Evolutionary conservation across 2,113 vertebrate genomes (phyloP), one percentile per base, ranked within the genome.

Genomic region (Chlorodrepanis virens): DNA sequence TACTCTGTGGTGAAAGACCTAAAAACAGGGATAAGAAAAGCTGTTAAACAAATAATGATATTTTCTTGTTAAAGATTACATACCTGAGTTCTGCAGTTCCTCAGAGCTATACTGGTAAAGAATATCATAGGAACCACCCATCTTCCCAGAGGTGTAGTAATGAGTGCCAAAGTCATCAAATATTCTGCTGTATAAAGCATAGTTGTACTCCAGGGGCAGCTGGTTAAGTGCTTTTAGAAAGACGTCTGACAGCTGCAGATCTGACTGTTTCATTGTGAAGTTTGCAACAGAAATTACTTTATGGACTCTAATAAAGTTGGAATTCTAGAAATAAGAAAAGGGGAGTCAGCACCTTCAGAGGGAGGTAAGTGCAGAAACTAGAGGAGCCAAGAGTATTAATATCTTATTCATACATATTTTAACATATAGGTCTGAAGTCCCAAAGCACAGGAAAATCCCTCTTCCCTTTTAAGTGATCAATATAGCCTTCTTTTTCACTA

Each of bases 151-250:
- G 39, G 97, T 94, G 79, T 99, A 99, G 96, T 99, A 99, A 94
- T 99, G 99, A 13, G 99, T 99, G 39, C 99, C 99, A 18, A 99
- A 99, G 70, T 97, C 97, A 70, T 99, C 98, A 92, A 99, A 99
- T 96, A 99, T 98, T 70, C 98, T 98, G 87, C 98, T 98, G 92
- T 99, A 99, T 70, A 98, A 97, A 70, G 98, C 98, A 11, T 98
- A 99, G 98, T 98, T 99, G 96, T 99, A 99, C 23, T 99, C 98
- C 61, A 99, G 97, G 12, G 99, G 99, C 50, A 99, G 98, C 21
- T 98, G 97, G 64, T 98, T 98, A 45, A 99, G 98, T 81, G 98
- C 98, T 96, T 98, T 97, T 44, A 99, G 95, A 91, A 99, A 99
- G 14, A 98, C 91, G 1, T 97, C 98, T 2, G 99, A 99, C 27